Evolutionary conservation across 2,113 vertebrate genomes (phyloP).

Genomic region (Larimichthys polyactis): DNA sequence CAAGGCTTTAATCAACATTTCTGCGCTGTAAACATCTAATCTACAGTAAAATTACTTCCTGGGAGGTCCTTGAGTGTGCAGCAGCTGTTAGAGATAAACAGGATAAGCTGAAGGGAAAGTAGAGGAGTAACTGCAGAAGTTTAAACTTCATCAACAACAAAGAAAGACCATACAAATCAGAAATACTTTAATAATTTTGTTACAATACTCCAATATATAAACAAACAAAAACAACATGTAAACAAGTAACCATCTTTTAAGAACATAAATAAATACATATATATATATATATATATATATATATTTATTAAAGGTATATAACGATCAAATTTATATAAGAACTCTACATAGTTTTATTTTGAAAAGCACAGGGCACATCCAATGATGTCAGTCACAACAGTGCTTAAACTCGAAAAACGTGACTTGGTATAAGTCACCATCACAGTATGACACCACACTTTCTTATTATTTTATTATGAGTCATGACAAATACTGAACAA

Average conservation of each 20-base stretch:
- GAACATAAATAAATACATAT: no score
- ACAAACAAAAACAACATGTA: no score
- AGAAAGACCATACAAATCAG: no score
- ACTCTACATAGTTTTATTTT: no score
- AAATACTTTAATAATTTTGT: no score
- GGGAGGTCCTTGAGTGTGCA: background rate
- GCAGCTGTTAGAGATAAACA: conserved; percentile 10
- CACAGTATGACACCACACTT: background rate
- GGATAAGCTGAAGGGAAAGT: background rate
- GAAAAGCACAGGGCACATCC: background rate
- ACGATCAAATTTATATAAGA: no score
- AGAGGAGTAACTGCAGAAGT: background rate
- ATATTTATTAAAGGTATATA: no score
- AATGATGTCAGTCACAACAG: background rate
- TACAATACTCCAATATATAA: no score
- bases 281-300: no score
- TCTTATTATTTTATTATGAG: background rate
- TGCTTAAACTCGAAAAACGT: background rate
- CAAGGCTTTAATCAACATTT: background rate
- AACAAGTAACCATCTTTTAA: no score
- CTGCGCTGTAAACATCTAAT: background rate
- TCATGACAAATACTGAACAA: background rate
- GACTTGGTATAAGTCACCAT: no score
- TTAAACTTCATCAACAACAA: background rate
- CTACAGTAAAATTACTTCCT: background rate